These are phyloP conservation scores for Crocallis elinguaria DNA, from an alignment of 2,888 invertebrate species.

Conservation along the genomic window DNA sequence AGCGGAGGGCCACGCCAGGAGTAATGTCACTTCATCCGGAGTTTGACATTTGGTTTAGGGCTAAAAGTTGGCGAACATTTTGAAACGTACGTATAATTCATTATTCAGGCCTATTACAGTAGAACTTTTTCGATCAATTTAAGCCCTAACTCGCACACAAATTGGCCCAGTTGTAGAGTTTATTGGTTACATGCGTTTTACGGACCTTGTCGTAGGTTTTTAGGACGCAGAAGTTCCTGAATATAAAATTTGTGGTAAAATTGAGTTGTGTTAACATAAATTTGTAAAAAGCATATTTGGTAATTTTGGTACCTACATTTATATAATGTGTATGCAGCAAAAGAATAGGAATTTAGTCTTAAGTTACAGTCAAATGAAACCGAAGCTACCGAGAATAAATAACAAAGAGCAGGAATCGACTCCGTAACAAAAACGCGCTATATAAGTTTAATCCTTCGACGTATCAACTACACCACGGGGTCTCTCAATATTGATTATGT, in stretches of 20 bases:
- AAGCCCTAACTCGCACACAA: constrained; percentile 9
- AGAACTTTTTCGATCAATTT: constrained; percentile 31
- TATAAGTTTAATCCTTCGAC: too few relatives aligned
- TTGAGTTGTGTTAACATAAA: too few relatives aligned
- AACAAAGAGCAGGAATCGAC: too few relatives aligned
- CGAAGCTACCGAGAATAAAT: too few relatives aligned
- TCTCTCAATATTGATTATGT: too few relatives aligned
- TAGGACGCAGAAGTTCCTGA: neutral
- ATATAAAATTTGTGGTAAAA: neutral
- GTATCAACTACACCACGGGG: too few relatives aligned
- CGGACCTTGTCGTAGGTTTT: constrained; percentile 3
- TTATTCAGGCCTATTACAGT: constrained; percentile 4
- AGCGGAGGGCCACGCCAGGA: neutral
- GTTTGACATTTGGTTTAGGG: constrained; percentile 3
- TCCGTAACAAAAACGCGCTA: too few relatives aligned
- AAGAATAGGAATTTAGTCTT: too few relatives aligned
- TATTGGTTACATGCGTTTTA: constrained; percentile 23
- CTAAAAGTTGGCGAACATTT: constrained; percentile 7
- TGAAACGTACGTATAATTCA: constrained; percentile 12
- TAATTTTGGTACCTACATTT: too few relatives aligned
- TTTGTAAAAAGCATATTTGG: too few relatives aligned
- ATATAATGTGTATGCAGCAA: too few relatives aligned
- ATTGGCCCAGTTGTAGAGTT: constrained; percentile 18
- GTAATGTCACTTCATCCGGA: constrained; percentile 14
- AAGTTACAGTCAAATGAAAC: too few relatives aligned